Conservation (phyloP, 1,140 invertebrate species). For the Aphelenchoides besseyi region DNA sequence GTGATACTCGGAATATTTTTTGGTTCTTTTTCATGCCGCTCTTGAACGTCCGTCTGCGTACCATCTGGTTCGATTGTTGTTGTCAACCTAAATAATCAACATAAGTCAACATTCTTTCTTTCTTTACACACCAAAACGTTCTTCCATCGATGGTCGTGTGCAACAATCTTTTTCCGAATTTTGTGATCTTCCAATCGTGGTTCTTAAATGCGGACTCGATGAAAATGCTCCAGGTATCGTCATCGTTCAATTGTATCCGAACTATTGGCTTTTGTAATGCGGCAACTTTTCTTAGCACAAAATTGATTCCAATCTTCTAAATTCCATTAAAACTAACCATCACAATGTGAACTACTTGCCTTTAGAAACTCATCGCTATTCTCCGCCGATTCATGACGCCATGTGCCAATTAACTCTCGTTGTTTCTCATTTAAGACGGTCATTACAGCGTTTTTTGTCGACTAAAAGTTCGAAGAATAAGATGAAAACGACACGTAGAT, state of each 20-base stretch:
- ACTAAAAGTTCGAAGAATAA: no score
- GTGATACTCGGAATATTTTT: conserved; percentile 9
- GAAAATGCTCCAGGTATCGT: not conserved
- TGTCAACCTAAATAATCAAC: not conserved
- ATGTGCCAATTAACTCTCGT: not conserved
- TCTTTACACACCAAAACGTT: not conserved
- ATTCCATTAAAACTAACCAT: no score
- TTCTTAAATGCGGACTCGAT: conserved; percentile 10
- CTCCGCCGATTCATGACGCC: not conserved
- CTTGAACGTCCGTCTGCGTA: not conserved
- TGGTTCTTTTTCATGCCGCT: not conserved
- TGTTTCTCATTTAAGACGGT: conserved; percentile 2
- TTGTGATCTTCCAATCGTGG: not conserved
- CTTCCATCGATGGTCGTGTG: not conserved
- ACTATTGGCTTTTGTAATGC: not conserved
- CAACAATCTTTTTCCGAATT: not conserved
- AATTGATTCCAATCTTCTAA: not conserved
- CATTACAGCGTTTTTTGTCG: no score
- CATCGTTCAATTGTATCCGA: not conserved
- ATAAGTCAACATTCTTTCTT: not conserved
- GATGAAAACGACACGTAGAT: no score
- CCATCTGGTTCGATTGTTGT: not conserved
- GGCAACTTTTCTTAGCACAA: not conserved
- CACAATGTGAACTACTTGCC: no score
- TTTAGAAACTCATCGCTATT: not conserved